Base-by-base conservation (phyloP, 2,797 vertebrate genomes). In the Saxicola maurus region DNA sequence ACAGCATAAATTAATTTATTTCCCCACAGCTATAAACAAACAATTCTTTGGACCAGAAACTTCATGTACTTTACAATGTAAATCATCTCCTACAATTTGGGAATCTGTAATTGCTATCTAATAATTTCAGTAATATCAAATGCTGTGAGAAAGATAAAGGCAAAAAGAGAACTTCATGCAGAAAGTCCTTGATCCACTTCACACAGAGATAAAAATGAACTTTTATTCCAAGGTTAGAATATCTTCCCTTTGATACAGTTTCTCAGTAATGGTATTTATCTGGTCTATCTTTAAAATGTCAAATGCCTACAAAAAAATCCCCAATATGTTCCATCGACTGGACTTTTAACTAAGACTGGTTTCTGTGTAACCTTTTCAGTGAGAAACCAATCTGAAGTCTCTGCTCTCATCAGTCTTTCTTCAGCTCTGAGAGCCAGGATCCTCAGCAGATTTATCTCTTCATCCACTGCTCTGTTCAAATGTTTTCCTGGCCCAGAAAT, bases 241-340 rank as follows among this genome's bases (percentile, higher is more conserved):
- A 88, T 59, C 68, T 77, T 74, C 33, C 85, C 62, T 92, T 64
- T 57, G 53, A 81, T 71, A 64, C 25, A 64, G 81, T 46, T 80
- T 55, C 81, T 84, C 81, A 43, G 71, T 59, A 43, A 64, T 45
- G 52, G 38, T 64, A 84, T 91, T 92, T 84, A 93, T 86, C 86
- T 79, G 43, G 2, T 82, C 81, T 69, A 53, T 76, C 83, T 92
- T 82, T 67, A 90, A 95, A 95, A 93, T 92, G 86, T 86, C 92
- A 93, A 86, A 93, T 65, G 65, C 49, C 72, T 77, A 46, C 48
- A n/a, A 69, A 82, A 92, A n/a, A 17, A 2, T 6, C 3, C n/a
- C 52, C 48, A 35, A 65, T 74, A 91, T n/a, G 46, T 74, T 87
- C 71, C 19, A 59, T 51, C 42, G 11, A 28, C 57, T 38, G 75